phyloP scores from a whole-genome alignment of 2,797 vertebrate species.

The Danio albolineatus region DNA sequence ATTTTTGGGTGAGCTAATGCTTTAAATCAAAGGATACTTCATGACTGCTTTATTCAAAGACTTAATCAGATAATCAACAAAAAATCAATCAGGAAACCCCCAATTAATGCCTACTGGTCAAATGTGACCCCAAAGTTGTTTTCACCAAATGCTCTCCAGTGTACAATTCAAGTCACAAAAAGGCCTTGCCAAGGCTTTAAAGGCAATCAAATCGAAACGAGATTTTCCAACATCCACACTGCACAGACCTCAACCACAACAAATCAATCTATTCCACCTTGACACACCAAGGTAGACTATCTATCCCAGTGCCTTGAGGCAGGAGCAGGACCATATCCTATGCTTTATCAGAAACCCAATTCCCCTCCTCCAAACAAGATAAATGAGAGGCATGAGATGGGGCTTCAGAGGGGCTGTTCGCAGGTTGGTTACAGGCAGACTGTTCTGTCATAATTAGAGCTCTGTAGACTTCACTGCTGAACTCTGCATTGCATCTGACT shows the following conservation, averaged over 20 bases:
- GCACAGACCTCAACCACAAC: constrained; percentile 51
- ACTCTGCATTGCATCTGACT: constrained; percentile 38
- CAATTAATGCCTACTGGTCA: not conserved
- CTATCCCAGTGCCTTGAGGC: constrained; percentile 59
- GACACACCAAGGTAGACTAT: constrained; percentile 61
- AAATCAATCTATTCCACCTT: constrained; percentile 60
- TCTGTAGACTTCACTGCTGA: constrained; percentile 34
- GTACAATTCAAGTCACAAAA: constrained; percentile 40
- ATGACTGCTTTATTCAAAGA: no score
- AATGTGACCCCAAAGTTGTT: not conserved
- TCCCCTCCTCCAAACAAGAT: constrained; percentile 63
- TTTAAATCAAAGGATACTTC: constrained; percentile 1
- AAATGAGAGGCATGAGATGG: constrained; percentile 61
- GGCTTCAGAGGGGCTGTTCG: constrained; percentile 41
- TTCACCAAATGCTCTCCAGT: constrained; percentile 12
- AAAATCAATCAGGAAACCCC: not conserved
- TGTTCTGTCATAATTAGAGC: constrained; percentile 51
- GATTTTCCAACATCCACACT: constrained; percentile 53
- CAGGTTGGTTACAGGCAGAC: constrained; percentile 47
- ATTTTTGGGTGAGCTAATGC: no score
- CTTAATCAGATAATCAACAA: not conserved
- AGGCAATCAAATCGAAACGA: constrained; percentile 50
- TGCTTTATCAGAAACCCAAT: constrained; percentile 61
- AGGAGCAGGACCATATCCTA: constrained; percentile 57
- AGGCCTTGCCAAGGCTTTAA: constrained; percentile 36